Conservation (phyloP, 2,113 vertebrate species). For the Odobenus rosmarus region DNA sequence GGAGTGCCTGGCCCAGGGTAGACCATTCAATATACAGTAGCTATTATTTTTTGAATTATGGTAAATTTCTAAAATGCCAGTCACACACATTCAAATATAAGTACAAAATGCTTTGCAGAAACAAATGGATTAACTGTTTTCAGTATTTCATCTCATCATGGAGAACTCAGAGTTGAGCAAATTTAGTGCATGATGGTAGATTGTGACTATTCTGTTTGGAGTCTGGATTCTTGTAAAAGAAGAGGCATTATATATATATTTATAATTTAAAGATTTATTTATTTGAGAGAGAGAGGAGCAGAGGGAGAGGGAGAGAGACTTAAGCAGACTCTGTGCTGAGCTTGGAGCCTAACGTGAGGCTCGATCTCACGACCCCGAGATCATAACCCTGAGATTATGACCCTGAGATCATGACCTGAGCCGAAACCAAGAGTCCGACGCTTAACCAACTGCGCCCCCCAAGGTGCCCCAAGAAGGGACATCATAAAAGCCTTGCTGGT, state of each 20-base stretch:
- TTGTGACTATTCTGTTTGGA: not conserved
- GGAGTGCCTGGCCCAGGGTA: not conserved
- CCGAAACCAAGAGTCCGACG: too few relatives aligned
- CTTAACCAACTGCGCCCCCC: too few relatives aligned
- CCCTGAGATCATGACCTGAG: too few relatives aligned
- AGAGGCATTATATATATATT: not conserved
- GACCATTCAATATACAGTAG: not conserved
- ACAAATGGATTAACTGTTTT: not conserved
- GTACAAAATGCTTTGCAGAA: not conserved
- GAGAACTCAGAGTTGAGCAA: not conserved
- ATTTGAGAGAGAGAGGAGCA: not conserved
- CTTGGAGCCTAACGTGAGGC: not conserved
- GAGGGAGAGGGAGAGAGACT: not conserved
- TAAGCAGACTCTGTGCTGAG: not conserved
- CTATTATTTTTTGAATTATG: not conserved
- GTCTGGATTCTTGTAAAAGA: not conserved
- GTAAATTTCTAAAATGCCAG: not conserved
- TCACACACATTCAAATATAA: not conserved
- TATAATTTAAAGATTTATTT: not conserved
- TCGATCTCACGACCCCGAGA: too few relatives aligned
- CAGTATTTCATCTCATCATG: not conserved
- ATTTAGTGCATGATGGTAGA: not conserved
- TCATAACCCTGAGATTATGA: too few relatives aligned
- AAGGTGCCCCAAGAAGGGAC: too few relatives aligned
- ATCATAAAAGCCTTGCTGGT: not conserved